These are phyloP conservation scores for Prionace glauca DNA, from an alignment of 2,797 vertebrate genomes.

Conservation along the genomic window DNA sequence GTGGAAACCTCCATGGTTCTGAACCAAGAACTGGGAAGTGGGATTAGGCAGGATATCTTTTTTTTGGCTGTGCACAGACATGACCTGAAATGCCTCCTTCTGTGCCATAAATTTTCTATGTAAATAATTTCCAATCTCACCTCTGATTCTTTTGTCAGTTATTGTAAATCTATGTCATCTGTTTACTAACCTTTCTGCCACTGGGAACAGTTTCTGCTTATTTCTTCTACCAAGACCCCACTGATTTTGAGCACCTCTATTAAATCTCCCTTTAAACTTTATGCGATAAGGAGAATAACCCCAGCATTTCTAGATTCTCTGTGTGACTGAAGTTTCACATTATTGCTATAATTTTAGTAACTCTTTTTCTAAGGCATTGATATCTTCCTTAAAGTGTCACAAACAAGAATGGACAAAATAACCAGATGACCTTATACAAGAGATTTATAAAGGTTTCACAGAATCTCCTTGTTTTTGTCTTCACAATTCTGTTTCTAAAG, in stretches of 20 bases:
- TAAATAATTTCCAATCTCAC: not conserved
- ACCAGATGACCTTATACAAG: not conserved
- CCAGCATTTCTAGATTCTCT: not conserved
- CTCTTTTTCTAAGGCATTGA: not conserved
- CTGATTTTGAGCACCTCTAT: not conserved
- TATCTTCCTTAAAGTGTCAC: not conserved
- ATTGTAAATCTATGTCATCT: not conserved
- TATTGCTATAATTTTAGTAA: not conserved
- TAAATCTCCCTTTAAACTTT: not conserved
- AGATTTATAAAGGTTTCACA: not conserved
- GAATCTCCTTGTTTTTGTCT: not conserved
- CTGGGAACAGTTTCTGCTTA: not conserved
- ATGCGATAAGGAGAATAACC: not conserved
- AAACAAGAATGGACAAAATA: not conserved
- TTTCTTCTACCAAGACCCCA: not conserved
- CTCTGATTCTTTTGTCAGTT: not conserved
- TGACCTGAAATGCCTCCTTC: not conserved
- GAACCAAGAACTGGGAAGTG: not conserved
- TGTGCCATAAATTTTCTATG: not conserved
- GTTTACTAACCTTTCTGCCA: not conserved
- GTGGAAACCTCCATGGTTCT: not conserved
- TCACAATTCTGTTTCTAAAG: not conserved
- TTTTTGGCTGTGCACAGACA: not conserved
- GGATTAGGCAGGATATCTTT: not conserved
- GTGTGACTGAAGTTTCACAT: not conserved